A percentile compares a stretch with the other conserved stretches of the same genome.
Evolutionary conservation across 2,113 vertebrate genomes (phyloP).

Genomic region (Tenebrosternarchus preto): DNA sequence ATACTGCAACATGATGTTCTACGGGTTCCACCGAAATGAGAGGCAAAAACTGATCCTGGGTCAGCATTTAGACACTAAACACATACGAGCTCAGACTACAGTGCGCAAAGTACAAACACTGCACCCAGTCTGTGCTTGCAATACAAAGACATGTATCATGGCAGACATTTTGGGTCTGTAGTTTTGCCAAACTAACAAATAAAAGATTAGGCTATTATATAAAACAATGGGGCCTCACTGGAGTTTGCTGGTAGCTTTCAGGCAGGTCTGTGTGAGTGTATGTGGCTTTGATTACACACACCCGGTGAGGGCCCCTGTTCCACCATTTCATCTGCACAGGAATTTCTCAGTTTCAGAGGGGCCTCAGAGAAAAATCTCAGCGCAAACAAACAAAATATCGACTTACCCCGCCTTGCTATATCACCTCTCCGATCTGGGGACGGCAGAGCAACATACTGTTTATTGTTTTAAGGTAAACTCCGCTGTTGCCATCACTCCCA

Average conservation of each 20-base stretch:
- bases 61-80: no score
- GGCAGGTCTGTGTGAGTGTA: conserved; percentile 41
- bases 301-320: conserved; percentile 53
- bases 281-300: conserved; percentile 61
- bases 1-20: background rate
- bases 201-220: conserved; percentile 18
- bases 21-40: no score
- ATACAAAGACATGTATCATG: background rate
- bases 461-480: conserved; percentile 76
- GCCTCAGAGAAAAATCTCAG: conserved; percentile 76
- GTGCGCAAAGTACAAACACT: background rate
- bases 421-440: conserved; percentile 53
- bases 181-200: conserved; percentile 18
- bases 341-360: conserved; percentile 70
- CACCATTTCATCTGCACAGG: conserved; percentile 51
- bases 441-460: conserved; percentile 61
- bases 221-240: conserved; percentile 17
- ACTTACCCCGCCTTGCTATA: conserved; percentile 72
- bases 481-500: conserved; percentile 68
- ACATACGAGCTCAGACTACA: no score
- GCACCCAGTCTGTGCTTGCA: background rate
- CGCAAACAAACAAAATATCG: conserved; percentile 80
- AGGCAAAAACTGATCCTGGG: no score
- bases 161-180: conserved; percentile 7
- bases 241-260: conserved; percentile 25